Evolutionary conservation across 2,797 vertebrate genomes (phyloP), one percentile per base, ranked within the genome.

Genomic region (Cheirogaleus major): DNA sequence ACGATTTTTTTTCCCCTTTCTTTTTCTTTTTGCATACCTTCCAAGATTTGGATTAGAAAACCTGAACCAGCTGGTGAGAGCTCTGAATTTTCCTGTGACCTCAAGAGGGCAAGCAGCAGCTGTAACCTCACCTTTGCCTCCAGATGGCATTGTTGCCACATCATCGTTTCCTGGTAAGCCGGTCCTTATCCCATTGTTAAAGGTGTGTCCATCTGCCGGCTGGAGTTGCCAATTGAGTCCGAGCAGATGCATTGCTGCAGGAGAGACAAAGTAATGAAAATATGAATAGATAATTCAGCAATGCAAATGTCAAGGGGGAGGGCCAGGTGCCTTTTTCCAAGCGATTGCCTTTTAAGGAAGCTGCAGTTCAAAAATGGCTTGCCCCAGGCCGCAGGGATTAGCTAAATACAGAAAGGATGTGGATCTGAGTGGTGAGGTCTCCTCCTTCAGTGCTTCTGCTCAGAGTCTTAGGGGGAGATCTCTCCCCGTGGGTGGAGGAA

Each of bases 181-280:
- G 61, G 99, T 98, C 98, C 99, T 99, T 98, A 99, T 98, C 86
- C 99, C 99, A 98, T 99, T 99, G 99, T 99, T 99, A 98, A 99
- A 99, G 98, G 99, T 99, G 83, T 99, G 99, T 98, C 99, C 99
- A 94, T 99, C 99, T 96, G 99, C 99, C 27, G 99, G 99, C 98
- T 99, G 99, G 96, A 99, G 99, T 98, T 99, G 99, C 99, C 99
- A 99, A 96, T 99, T 99, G 97, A 99, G 99, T 97, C 99, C 99
- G 97, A 99, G 99, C 98, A 99, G 98, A 98, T 99, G 99, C 99
- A 99, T 99, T 76, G 99, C 99, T 99, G 98, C 98, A 97, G 98
- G 99, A 98, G 98, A 98, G 97, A 99, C 95, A 98, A 97, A 98
- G 98, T 67, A 88, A 98, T 80, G 97, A 95, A 69, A 97, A 76